Conservation (phyloP, 2,888 invertebrate genomes). For the Autographa pulchrina region DNA sequence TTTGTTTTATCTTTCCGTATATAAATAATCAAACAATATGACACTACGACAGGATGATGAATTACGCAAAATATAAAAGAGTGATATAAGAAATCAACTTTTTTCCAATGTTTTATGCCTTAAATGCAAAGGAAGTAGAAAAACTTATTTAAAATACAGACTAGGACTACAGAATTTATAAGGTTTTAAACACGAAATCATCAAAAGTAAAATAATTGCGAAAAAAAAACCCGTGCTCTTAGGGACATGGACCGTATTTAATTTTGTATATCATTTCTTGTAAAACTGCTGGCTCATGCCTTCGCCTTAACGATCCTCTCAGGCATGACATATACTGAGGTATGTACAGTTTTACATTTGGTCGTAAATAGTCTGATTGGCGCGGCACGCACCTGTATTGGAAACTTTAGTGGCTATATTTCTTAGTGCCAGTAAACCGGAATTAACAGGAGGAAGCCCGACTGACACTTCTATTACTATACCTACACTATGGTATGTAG, state of each 20-base stretch:
- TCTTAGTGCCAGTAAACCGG: constrained; percentile 45
- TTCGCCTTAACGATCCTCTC: background rate
- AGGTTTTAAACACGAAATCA: too few species aligned
- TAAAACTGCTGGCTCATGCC: background rate
- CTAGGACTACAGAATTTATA: too few species aligned
- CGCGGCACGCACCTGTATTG: constrained; percentile 37
- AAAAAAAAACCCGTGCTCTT: too few species aligned
- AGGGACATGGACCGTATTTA: too few species aligned
- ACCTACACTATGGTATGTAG: background rate
- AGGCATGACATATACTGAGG: background rate
- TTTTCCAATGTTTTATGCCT: too few species aligned
- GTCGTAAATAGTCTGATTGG: constrained; percentile 44
- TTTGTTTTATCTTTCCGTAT: background rate
- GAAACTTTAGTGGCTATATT: constrained; percentile 47
- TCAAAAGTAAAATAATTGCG: too few species aligned
- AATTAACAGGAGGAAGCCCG: constrained; percentile 36
- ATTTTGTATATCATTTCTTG: too few species aligned
- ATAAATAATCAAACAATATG: background rate
- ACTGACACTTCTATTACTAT: constrained; percentile 28
- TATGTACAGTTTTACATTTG: constrained; percentile 35
- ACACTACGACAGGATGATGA: background rate
- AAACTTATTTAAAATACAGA: too few species aligned
- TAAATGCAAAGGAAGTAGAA: too few species aligned
- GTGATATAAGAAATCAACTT: too few species aligned
- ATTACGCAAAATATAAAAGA: too few species aligned